These are phyloP conservation scores for Gastrophysa polygoni DNA, from an alignment of 2,888 invertebrate genomes.

Conservation along the genomic window DNA sequence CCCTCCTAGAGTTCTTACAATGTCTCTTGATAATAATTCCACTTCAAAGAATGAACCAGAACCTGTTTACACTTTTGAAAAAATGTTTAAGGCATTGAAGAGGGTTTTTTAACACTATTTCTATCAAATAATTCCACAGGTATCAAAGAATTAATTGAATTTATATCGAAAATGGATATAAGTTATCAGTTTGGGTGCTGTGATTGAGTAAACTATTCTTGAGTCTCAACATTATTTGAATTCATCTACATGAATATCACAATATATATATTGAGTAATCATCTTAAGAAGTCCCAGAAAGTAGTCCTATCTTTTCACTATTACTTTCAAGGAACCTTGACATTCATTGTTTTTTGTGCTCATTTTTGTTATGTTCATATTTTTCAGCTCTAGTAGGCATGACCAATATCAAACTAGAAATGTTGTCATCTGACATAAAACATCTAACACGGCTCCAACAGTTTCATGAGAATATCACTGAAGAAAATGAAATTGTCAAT, in stretches of 20 bases:
- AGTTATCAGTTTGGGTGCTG: not conserved
- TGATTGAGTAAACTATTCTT: no score
- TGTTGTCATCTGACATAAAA: not conserved
- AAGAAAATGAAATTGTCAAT: not conserved
- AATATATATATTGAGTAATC: no score
- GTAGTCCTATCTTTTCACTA: constrained; percentile 1
- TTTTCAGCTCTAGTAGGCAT: constrained; percentile 3
- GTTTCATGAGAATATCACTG: not conserved
- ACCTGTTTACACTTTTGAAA: not conserved
- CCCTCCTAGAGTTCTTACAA: not conserved
- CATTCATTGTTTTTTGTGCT: not conserved
- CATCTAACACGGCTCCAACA: not conserved
- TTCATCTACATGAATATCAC: no score
- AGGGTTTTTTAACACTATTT: not conserved
- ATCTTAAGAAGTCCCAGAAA: not conserved
- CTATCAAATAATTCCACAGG: not conserved
- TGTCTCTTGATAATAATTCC: not conserved
- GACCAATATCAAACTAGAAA: not conserved
- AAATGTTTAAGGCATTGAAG: not conserved
- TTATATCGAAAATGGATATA: not conserved
- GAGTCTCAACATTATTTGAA: no score
- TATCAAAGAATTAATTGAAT: not conserved
- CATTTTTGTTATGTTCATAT: not conserved
- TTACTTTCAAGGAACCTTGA: constrained; percentile 14
- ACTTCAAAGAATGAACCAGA: not conserved